These are phyloP conservation scores for Aphidius ervi DNA, from an alignment of 1,140 invertebrate species.

Conservation along the genomic window DNA sequence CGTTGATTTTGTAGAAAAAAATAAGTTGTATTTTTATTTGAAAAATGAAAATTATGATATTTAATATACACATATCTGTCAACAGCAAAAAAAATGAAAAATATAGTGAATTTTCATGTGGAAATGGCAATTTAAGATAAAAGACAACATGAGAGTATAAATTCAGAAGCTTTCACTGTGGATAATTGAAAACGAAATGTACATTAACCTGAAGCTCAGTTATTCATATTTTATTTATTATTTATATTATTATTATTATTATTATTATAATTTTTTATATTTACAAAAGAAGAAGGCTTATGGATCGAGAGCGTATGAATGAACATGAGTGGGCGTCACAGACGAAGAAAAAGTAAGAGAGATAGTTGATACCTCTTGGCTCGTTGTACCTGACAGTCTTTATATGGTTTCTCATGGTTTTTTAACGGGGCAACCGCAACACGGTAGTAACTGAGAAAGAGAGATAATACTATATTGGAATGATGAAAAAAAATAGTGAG, in stretches of 20 bases:
- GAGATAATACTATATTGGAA: background rate
- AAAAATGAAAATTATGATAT: no score
- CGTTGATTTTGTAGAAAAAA: no score
- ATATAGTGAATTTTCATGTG: no score
- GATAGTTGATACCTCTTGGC: conserved; percentile 15
- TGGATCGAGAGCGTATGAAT: conserved; percentile 18
- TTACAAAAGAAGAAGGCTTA: background rate
- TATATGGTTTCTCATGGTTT: conserved; percentile 29
- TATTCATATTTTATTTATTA: background rate
- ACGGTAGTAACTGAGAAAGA: conserved; percentile 23
- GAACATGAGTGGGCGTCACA: conserved; percentile 23
- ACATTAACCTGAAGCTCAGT: background rate
- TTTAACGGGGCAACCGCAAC: conserved; percentile 22
- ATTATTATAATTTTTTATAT: background rate
- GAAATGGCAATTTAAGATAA: no score
- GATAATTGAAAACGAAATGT: conserved; percentile 17
- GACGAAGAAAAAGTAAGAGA: conserved; percentile 10
- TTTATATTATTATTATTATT: background rate
- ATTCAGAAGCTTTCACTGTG: background rate
- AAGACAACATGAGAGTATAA: background rate
- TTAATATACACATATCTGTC: no score
- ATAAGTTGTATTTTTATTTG: no score
- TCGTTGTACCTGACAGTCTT: conserved; percentile 29
- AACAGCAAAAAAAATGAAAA: no score
- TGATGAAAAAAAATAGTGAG: conserved; percentile 10